Base-by-base conservation (phyloP, 2,888 invertebrate genomes). In the Peribatodes rhomboidaria region DNA sequence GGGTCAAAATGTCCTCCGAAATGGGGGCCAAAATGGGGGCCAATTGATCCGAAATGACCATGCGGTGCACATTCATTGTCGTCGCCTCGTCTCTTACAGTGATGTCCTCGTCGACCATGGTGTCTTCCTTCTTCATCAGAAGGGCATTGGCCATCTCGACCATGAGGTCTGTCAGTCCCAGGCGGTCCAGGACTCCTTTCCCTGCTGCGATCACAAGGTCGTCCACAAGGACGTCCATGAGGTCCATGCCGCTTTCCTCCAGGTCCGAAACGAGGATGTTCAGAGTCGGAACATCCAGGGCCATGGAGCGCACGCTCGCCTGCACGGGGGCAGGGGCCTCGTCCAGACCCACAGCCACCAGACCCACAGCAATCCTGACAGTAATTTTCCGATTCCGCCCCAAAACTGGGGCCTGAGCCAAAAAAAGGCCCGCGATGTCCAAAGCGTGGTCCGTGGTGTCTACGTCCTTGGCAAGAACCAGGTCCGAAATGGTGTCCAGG, bases 331-430 rank as follows among this genome's bases (percentile, higher is more conserved):
- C 49, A 46, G 14, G 35, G 52, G 2, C 47, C 37, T 18, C 47
- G 46, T 39, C 52, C 52, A 50, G 6, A 37, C 3, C 58, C 58
- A 37, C 16, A 27, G 16, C 53, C 42, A 49, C 44, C 58, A 53
- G 16, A 42, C 9, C 37, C 13, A 22, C 52, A 47, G n/a, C 8
- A 35, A n/a, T 22, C 53, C 22, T 16, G 58, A 27, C 54, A 64
- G 37, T 37, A 57, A 14, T 41, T 27, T 27, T 37, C 53, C 4
- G 31, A 52, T 1, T 53, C 49, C 6, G 35, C 54, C 41, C 59
- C 61, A 50, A 13, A 50, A 18, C n/a, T n/a, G 41, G 61, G 54
- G 18, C 42, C 37, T 0, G 3, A 37, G 0, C 55, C 60, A 20
- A 20, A 52, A 37, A 37, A 52, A 53, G 52, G 52, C 2, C 44